Conservation (phyloP, 2,888 invertebrate species). For the Tipula confusa region DNA sequence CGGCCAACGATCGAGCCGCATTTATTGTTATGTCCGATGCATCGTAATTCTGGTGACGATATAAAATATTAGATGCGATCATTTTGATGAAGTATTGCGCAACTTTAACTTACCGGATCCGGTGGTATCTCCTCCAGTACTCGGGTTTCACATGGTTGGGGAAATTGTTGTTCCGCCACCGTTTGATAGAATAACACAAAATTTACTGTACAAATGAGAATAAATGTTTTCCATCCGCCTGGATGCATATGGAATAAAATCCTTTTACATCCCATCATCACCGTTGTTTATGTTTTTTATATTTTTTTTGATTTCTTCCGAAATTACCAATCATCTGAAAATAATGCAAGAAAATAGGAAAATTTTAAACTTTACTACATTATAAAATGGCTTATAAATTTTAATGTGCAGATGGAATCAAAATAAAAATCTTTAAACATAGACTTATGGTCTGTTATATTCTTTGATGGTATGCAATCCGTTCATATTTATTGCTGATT, state of each 20-base stretch:
- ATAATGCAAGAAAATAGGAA: neutral
- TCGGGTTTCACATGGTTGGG: conserved; percentile 43
- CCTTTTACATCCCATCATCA: conserved; percentile 9
- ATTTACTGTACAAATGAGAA: conserved; percentile 26
- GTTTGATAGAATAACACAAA: conserved; percentile 26
- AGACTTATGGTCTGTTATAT: neutral
- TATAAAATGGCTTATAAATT: neutral
- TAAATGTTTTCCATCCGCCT: conserved; percentile 14
- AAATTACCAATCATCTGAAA: conserved; percentile 12
- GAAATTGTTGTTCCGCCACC: conserved; percentile 31
- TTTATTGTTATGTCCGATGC: conserved; percentile 47
- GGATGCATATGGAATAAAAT: conserved; percentile 4
- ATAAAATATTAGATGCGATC: conserved; percentile 29
- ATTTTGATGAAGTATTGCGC: neutral
- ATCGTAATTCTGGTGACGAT: conserved; percentile 45
- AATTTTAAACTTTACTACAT: too few species aligned
- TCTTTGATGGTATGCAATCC: neutral
- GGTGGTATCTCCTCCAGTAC: conserved; percentile 47
- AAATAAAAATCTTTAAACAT: neutral
- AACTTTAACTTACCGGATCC: conserved; percentile 45
- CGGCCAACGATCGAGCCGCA: conserved; percentile 48
- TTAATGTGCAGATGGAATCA: neutral
- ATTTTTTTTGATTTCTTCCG: conserved; percentile 20
- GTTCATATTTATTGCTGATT: neutral
- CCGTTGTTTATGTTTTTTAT: neutral